Percentiles rank a stretch among this genome's conserved stretches.
These are phyloP conservation scores for Enoplosus armatus DNA, from an alignment of 2,797 vertebrate species.

Conservation along the genomic window DNA sequence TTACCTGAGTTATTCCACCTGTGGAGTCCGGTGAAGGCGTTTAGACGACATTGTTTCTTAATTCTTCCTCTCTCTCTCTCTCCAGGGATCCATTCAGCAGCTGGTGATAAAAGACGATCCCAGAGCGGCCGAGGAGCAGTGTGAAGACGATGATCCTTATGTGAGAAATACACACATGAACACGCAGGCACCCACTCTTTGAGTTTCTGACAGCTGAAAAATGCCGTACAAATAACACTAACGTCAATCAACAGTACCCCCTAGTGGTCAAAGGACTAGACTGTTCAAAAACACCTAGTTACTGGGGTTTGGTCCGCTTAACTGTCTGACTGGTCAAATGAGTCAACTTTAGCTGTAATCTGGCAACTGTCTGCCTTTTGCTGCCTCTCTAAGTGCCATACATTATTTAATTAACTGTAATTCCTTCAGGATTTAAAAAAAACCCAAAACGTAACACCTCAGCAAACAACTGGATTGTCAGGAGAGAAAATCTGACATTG, in stretches of 20 bases:
- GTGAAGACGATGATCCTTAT: slow-evolving; percentile 91
- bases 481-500: rapidly evolving
- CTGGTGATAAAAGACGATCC: slow-evolving; percentile 88
- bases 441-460: background rate
- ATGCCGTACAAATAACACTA: background rate
- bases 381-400: background rate
- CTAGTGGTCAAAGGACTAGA: slow-evolving; percentile 45
- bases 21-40: background rate
- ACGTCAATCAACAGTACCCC: slow-evolving; percentile 8
- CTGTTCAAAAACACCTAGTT: background rate
- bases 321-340: background rate
- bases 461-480: background rate
- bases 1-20: background rate
- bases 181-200: background rate
- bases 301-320: background rate
- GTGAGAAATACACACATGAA: slow-evolving; percentile 80
- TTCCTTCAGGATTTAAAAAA: background rate
- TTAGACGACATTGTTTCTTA: background rate
- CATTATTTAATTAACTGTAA: background rate
- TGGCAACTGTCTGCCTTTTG: background rate
- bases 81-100: slow-evolving; percentile 92
- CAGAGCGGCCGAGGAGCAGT: slow-evolving; percentile 87
- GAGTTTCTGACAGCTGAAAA: background rate
- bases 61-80: background rate
- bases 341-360: background rate